Evolutionary conservation across 2,113 vertebrate genomes (phyloP), one percentile per base, ranked within the genome.

Genomic region (Colaptes auratus): DNA sequence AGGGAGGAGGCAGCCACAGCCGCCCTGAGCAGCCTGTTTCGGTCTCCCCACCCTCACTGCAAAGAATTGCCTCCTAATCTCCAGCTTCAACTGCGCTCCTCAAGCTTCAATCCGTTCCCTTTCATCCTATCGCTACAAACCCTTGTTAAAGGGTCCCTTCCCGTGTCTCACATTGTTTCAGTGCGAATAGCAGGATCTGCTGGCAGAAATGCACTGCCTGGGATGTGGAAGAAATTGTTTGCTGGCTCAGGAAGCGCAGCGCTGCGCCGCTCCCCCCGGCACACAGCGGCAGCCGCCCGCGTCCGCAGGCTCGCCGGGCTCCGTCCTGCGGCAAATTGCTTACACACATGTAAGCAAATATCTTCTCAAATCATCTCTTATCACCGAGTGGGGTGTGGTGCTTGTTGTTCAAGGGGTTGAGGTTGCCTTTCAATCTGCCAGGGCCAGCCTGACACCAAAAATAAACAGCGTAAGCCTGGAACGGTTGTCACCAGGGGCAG

Each of bases 281-380:
- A 78, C 96, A 88, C 94, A 60, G 23, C 50, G 24, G 23, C 90
- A 74, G 28, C 28, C n/a, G 83, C 31, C 39, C 61, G 96, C 88
- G 15, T 90, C 87, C 85, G 10, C 96, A 86, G 96, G 56, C 63
- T 48, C 93, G n/a, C 95, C 33, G 82, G 96, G 95, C 98, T 97
- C 96, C 96, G 91, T 92, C 97, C 90, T 86, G 70, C 94, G 33
- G 96, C 96, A 98, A 97, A 98, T 98, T 98, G 98, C 98, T 98
- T 96, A 98, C 98, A 98, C 98, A 98, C 98, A 97, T 98, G 98
- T 98, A 98, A 98, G 98, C 98, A 98, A 99, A 98, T 98, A 99
- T 98, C 98, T 98, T 97, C 97, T 98, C 98, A 98, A 98, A 98
- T 99, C 98, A 99, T 99, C 98, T 98, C 98, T 98, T 98, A 98